These are phyloP conservation scores for Manis javanica DNA, from an alignment of 2,797 vertebrate genomes.

Conservation along the genomic window DNA sequence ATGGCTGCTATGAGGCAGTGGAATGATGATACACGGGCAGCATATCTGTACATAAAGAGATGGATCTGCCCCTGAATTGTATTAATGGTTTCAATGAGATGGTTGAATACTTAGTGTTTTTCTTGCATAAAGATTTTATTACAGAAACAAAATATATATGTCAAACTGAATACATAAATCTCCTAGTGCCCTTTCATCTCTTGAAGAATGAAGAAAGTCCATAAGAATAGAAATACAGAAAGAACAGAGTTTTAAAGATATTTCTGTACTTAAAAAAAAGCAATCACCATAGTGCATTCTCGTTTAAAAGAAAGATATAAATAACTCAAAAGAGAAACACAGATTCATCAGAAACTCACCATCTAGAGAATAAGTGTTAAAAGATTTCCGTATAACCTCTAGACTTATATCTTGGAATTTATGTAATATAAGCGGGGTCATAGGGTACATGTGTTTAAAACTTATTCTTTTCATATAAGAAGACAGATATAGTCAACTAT, in stretches of 20 bases:
- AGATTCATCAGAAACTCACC: neutral
- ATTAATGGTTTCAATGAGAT: neutral
- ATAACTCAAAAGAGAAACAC: neutral
- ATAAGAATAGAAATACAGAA: neutral
- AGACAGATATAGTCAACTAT: neutral
- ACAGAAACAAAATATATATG: neutral
- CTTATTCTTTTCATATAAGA: neutral
- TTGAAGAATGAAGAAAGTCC: neutral
- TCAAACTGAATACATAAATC: neutral
- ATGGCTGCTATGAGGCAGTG: neutral
- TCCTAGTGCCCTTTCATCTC: neutral
- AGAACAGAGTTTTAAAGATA: neutral
- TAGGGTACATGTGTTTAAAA: neutral
- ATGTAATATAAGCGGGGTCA: neutral
- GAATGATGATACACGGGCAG: neutral
- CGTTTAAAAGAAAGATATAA: neutral
- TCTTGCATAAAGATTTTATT: neutral
- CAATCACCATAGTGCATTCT: neutral
- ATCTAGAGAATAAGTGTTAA: neutral
- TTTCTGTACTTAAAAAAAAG: neutral
- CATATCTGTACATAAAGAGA: neutral
- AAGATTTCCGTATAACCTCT: neutral
- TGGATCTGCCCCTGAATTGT: neutral
- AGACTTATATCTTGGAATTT: neutral
- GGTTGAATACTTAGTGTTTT: neutral